Conservation (phyloP, 1,140 invertebrate genomes). For the Panulirus ornatus region DNA sequence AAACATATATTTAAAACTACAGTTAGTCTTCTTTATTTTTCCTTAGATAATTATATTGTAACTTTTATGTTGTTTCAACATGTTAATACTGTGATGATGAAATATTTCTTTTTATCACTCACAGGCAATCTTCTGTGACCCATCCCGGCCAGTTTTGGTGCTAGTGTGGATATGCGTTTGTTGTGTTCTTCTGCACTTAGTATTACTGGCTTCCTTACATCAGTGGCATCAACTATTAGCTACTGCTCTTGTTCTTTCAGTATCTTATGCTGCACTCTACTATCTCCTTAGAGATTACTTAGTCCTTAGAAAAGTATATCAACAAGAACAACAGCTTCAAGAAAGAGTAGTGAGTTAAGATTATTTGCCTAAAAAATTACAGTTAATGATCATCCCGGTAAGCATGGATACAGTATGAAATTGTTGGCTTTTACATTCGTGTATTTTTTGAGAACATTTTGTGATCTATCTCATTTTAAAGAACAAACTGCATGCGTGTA, state of each 20-base stretch:
- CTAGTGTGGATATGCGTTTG: constrained; percentile 86
- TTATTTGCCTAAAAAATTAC: neutral
- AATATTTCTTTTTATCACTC: constrained; percentile 76
- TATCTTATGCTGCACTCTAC: constrained; percentile 94
- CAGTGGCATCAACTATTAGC: constrained; percentile 96
- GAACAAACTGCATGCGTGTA: neutral
- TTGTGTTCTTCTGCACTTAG: constrained; percentile 87
- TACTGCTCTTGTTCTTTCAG: constrained; percentile 89
- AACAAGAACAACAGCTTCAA: constrained; percentile 85
- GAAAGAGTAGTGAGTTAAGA: constrained; percentile 77
- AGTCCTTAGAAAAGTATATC: constrained; percentile 89
- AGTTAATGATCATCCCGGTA: neutral
- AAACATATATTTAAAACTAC: too few species aligned
- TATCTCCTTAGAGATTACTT: constrained; percentile 92
- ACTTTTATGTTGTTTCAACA: neutral
- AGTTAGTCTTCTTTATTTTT: too few species aligned
- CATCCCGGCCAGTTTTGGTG: constrained; percentile 87
- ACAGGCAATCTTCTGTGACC: constrained; percentile 92
- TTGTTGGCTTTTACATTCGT: neutral
- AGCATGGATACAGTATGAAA: neutral
- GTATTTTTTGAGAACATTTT: neutral
- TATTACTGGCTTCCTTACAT: constrained; percentile 86
- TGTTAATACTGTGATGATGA: neutral
- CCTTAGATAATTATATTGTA: neutral
- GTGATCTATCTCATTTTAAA: neutral